phyloP scores from a whole-genome alignment of 2,888 invertebrate genomes.

The Rhyacophila evoluta region DNA sequence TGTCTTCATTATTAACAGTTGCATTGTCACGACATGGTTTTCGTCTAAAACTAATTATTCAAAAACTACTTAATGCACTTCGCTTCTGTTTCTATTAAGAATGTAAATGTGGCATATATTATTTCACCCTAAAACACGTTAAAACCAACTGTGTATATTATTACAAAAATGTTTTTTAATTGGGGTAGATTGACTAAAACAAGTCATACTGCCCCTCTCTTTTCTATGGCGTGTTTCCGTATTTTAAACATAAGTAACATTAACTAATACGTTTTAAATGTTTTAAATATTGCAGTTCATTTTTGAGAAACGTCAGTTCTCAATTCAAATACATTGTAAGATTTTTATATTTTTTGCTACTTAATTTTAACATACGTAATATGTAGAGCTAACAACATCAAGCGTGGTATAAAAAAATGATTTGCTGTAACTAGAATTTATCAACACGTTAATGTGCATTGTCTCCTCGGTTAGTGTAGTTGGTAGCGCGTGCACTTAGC shows the following conservation, averaged over 20 bases:
- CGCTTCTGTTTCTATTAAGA: background rate
- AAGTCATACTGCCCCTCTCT: background rate
- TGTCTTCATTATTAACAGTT: conserved; percentile 1
- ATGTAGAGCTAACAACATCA: no score
- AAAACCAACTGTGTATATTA: background rate
- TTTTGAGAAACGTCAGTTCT: no score
- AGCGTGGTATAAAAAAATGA: no score
- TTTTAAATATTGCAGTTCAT: no score
- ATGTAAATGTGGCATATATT: background rate
- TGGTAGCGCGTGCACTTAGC: no score
- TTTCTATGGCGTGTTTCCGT: background rate
- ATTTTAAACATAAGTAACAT: background rate
- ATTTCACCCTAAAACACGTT: background rate
- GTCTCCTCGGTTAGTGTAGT: no score
- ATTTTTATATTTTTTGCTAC: no score
- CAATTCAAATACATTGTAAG: no score
- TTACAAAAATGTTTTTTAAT: background rate
- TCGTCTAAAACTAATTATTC: background rate
- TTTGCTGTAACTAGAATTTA: no score
- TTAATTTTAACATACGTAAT: no score
- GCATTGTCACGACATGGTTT: background rate
- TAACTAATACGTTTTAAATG: no score
- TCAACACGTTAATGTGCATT: no score
- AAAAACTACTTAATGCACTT: background rate
- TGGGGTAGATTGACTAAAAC: background rate